Evolutionary conservation across 2,888 invertebrate genomes (phyloP).

Genomic region (Magallana nippona): DNA sequence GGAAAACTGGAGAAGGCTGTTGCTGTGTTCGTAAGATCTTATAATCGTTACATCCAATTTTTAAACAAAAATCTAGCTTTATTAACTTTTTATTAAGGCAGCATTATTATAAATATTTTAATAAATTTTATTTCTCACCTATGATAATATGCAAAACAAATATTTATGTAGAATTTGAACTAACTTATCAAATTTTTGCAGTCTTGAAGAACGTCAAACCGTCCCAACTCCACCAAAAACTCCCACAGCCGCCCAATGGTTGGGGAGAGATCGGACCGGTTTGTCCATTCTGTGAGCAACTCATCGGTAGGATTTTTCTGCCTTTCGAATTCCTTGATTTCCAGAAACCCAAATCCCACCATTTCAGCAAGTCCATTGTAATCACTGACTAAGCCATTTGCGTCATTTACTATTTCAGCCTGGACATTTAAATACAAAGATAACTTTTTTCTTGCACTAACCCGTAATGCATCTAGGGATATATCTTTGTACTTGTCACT

Average conservation of each 20-base stretch:
- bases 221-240: constrained; percentile 59
- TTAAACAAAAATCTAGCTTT: too few species aligned
- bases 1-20: too few species aligned
- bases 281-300: constrained; percentile 65
- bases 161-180: constrained; percentile 30
- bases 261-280: constrained; percentile 57
- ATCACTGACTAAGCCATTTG: constrained; percentile 61
- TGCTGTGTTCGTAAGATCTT: too few species aligned
- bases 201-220: constrained; percentile 68
- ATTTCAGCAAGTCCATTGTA: constrained; percentile 69
- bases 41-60: too few species aligned
- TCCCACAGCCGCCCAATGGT: constrained; percentile 66
- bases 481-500: constrained; percentile 55
- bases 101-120: too few species aligned
- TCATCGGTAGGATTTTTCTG: constrained; percentile 64
- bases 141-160: too few species aligned
- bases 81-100: too few species aligned
- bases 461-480: constrained; percentile 61
- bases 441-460: constrained; percentile 58
- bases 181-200: constrained; percentile 62
- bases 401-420: constrained; percentile 56
- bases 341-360: constrained; percentile 65
- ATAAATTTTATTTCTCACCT: too few species aligned
- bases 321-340: constrained; percentile 64
- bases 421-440: constrained; percentile 63